Evolutionary conservation across 2,888 invertebrate genomes (phyloP), one percentile per base, ranked within the genome.

Genomic region (Carabus problematicus): DNA sequence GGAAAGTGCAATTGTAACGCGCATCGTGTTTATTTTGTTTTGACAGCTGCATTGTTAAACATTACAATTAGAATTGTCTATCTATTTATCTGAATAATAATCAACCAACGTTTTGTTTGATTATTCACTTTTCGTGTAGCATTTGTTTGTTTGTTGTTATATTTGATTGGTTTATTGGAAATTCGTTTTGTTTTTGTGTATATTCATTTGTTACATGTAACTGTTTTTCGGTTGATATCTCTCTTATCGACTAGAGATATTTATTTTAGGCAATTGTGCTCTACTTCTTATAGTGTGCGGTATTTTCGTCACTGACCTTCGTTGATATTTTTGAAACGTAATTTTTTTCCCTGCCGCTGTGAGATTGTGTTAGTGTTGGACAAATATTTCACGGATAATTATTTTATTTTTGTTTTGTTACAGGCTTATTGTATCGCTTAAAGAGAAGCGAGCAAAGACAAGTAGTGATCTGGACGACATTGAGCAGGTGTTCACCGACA

Each of bases 401-500:
- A 2, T 29, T 2, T 29, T 29, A 29, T 29, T 29, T 29, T 29
- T 6, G 29, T 64, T 68, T 70, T 78, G 82, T 81, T 84, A 70
- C 85, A 95, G 94, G 88, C 91, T 94, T 86, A 88, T 90, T 85
- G 88, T 89, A 81, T 88, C 88, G 78, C 85, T 94, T 78, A 88
- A 88, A 83, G 90, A 89, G 80, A 92, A 91, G 84, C 87, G 89
- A 80, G 85, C 86, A 77, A 91, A 91, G 82, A 87, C 90, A 78
- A 87, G 86, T 82, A 87, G 88, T 78, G 91, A 93, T 81, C 87
- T 93, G 79, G 86, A 89, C 77, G 88, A 90, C 82, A 90, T 96
- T 81, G 89, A 91, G 78, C 85, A 86, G 78, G 86, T 89, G 79
- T 89, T 93, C 80, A 86, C 85, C 77, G 87, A 86, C 77, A 89